phyloP scores from a whole-genome alignment of 2,888 invertebrate species.

The Boloria selene region DNA sequence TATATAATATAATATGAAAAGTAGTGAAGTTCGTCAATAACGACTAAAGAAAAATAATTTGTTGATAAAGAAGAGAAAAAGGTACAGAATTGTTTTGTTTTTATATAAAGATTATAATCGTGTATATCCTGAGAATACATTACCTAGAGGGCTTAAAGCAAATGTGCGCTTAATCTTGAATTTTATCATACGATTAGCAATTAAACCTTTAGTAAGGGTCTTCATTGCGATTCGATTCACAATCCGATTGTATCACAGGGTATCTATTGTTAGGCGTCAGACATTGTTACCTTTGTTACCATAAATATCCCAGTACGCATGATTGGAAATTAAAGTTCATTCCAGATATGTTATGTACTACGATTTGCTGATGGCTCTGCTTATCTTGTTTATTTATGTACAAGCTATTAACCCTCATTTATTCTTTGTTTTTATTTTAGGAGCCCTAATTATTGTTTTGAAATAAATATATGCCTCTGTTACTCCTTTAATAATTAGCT shows the following conservation, averaged over 20 bases:
- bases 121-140: constrained; percentile 20
- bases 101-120: not conserved
- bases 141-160: constrained; percentile 28
- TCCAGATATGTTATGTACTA: not conserved
- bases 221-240: constrained; percentile 39
- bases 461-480: too few relatives aligned
- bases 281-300: constrained; percentile 32
- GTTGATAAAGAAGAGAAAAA: too few relatives aligned
- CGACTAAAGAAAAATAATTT: too few relatives aligned
- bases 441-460: too few relatives aligned
- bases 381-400: too few relatives aligned
- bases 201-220: constrained; percentile 38
- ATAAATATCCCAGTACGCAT: not conserved
- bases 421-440: too few relatives aligned
- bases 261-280: constrained; percentile 31
- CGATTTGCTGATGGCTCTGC: too few relatives aligned
- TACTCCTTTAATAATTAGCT: too few relatives aligned
- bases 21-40: too few relatives aligned
- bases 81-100: too few relatives aligned
- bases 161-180: constrained; percentile 33
- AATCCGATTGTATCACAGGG: constrained; percentile 35
- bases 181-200: constrained; percentile 39
- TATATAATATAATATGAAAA: too few relatives aligned
- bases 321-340: not conserved
- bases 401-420: too few relatives aligned